Percentiles rank a stretch among this genome's conserved stretches.
Evolutionary conservation across 2,113 vertebrate species (phyloP).

Genomic region (Tautogolabrus adspersus): DNA sequence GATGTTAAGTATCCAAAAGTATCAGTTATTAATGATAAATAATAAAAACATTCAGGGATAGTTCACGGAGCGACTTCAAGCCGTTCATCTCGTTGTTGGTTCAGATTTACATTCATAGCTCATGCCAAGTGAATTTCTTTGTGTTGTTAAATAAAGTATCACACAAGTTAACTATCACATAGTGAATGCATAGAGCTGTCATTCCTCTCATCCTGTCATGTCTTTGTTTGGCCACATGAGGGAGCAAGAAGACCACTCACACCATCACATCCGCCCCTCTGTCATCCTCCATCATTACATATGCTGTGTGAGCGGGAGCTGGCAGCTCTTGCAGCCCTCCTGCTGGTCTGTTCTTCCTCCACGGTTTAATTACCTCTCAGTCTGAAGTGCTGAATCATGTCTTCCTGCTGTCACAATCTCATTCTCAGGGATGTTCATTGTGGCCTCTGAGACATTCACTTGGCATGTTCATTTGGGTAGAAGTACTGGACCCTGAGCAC

Average conservation of each 20-base stretch:
- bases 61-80: slow-evolving; percentile 23
- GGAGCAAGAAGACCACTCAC: slow-evolving; percentile 61
- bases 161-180: neutral
- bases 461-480: slow-evolving; percentile 18
- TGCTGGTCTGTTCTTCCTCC: slow-evolving; percentile 51
- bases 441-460: slow-evolving; percentile 25
- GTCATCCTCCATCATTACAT: neutral
- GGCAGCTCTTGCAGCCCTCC: slow-evolving; percentile 14
- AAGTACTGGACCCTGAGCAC: slow-evolving; percentile 16
- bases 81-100: neutral
- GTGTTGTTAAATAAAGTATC: neutral
- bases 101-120: neutral
- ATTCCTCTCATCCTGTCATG: slow-evolving; percentile 18
- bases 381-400: slow-evolving; percentile 61
- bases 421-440: slow-evolving; percentile 32
- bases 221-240: slow-evolving; percentile 60
- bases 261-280: neutral
- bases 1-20: no score
- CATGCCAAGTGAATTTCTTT: neutral
- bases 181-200: neutral
- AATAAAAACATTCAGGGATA: neutral
- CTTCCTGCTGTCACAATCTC: slow-evolving; percentile 46
- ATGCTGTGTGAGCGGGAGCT: neutral
- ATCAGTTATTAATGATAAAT: no score
- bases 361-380: slow-evolving; percentile 57